Evolutionary conservation across 2,113 vertebrate species (phyloP), one percentile per base, ranked within the genome.

Genomic region (Saguinus imperator): DNA sequence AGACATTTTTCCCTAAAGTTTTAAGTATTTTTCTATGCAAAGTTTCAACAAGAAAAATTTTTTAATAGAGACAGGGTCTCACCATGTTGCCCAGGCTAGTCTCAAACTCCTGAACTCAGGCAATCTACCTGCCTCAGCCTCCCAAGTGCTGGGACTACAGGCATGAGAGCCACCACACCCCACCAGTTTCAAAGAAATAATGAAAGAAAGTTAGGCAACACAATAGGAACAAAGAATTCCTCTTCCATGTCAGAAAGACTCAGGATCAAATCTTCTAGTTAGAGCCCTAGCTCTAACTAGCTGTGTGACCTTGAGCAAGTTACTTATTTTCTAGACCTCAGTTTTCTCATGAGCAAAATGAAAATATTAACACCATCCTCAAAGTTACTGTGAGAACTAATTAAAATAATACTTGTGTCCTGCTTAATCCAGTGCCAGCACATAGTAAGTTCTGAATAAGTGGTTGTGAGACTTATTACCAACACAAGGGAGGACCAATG

Each of bases 301-400:
- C 25, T 88, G 20, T 80, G 25, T 83, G 68, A 77, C 21, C 45
- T 80, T 90, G 20, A 89, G 11, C 45, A 94, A 37, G 57, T 94
- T 35, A 93, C n/a, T 85, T 87, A 50, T 77, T 86, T 94, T 73
- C 52, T 87, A 91, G 64, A 64, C 32, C 7, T 89, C 2, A 1
- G 43, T 86, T 94, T 92, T n/a, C 50, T 94, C n/a, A 64, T 82
- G 48, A 95, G 77, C 58, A 94, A 94, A 92, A 83, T 48, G 29
- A 85, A 94, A 94, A 87, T 72, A 92, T 82, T n/a, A 81, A 92
- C 57, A 45, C 52, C 66, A 23, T n/a, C 52, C 45, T 91, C 57
- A 91, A 87, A 87, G 57, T 87, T 94, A 82, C 40, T 58, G 3
- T 77, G 45, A 80, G 1, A 27, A 79, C 64, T 90, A 76, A 87